These are phyloP conservation scores for Agrypnus murinus DNA, from an alignment of 2,888 invertebrate species.

Conservation along the genomic window DNA sequence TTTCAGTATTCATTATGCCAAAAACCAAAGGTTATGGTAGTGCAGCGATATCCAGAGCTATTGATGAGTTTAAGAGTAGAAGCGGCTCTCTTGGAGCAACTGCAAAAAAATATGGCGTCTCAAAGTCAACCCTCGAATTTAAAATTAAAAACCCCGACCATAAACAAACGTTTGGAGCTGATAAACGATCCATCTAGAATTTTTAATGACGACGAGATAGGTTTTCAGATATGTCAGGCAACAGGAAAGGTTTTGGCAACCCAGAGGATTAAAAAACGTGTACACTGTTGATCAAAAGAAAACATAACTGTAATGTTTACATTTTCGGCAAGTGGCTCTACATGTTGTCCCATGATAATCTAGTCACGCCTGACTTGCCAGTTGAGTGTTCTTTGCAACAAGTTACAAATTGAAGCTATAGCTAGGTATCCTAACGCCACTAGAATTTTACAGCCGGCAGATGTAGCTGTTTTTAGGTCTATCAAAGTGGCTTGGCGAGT, in stretches of 20 bases:
- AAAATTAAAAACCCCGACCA: too few relatives aligned
- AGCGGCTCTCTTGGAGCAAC: conserved; percentile 7
- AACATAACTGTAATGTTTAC: conserved; percentile 4
- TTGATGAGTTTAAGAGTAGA: too few relatives aligned
- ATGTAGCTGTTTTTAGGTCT: not conserved
- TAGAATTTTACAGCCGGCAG: too few relatives aligned
- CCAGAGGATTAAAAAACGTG: too few relatives aligned
- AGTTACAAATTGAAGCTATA: conserved; percentile 7
- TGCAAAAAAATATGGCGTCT: conserved; percentile 4
- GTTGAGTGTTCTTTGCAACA: too few relatives aligned
- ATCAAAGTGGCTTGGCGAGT: not conserved
- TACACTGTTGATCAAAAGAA: not conserved
- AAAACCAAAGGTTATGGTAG: too few relatives aligned
- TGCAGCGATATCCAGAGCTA: too few relatives aligned
- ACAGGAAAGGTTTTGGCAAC: too few relatives aligned
- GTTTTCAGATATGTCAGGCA: too few relatives aligned
- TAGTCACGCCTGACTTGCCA: not conserved
- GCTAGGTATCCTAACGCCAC: too few relatives aligned
- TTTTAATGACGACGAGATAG: not conserved
- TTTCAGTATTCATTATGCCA: too few relatives aligned
- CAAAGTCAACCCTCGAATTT: conserved; percentile 1
- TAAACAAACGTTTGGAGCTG: too few relatives aligned
- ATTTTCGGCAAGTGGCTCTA: not conserved
- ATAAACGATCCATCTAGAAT: not conserved
- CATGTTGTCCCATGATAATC: not conserved